Base-by-base conservation (phyloP, 1,140 invertebrate genomes). In the Chelonus insularis region DNA sequence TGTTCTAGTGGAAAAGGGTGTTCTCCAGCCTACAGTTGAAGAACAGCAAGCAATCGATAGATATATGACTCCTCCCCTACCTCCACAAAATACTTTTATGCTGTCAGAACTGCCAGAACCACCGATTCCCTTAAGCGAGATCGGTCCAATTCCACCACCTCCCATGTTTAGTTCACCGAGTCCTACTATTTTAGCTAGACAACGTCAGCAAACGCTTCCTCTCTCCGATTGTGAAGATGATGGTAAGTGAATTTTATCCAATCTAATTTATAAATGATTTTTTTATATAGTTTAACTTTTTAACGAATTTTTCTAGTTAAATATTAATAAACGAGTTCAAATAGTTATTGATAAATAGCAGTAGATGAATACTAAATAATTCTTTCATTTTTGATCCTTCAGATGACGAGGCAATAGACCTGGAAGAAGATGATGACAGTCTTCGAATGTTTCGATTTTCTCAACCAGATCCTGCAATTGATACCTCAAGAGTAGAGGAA, bases 91-190 rank as follows among this genome's bases (percentile, higher is more conserved):
- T 37, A 74, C 70, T 45, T 81, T 92, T 64, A 86, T 91, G 81
- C 84, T 94, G 64, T 92, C 91, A 59, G 91, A 94, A 73, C 83
- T 95, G 68, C 93, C 93, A 51, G 93, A 95, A 78, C 93, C 93
- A 48, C 93, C 93, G 63, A 95, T 95, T 70, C 91, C 92, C 8
- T 80, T 96, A 11, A 94, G 92, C 57, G 94, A 96, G 75, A 95
- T 96, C 76, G 94, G 94, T 32, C 94, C 93, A 41, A 96, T 96
- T 77, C 94, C 94, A 71, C 94, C 94, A 64, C 94, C 94, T 56
- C 94, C 93, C 57, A 96, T 96, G 94, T 96, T 96, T 84, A 93
- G 91, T 76, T 93, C 92, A 57, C 92, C 92, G 23, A 91, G 90
- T 79, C 91, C 92, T 43, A 88, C 89, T 63, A 76, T 89, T 68